Conservation (phyloP, 2,888 invertebrate species). For the Cyrtodaria siliqua region DNA sequence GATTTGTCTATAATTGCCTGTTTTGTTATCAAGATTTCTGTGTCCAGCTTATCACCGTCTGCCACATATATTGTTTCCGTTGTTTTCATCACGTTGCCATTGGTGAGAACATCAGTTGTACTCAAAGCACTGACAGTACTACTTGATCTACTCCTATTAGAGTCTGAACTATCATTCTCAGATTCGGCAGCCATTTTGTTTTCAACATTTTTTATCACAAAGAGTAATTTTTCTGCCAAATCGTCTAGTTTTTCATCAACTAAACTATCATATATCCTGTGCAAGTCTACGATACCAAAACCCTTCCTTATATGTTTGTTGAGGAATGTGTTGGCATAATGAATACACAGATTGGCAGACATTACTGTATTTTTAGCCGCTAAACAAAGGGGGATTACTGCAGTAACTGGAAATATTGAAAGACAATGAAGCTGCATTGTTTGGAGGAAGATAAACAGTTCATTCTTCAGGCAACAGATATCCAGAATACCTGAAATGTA, state of each 20-base stretch:
- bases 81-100: no score
- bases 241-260: constrained; percentile 28
- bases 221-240: constrained; percentile 33
- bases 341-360: constrained; percentile 60
- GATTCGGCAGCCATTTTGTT: constrained; percentile 33
- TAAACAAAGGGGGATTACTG: constrained; percentile 54
- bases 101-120: neutral
- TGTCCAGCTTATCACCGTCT: neutral
- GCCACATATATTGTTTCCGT: no score
- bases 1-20: neutral
- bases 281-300: constrained; percentile 39
- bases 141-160: constrained; percentile 54
- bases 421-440: constrained; percentile 69
- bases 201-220: constrained; percentile 37
- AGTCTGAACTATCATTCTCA: constrained; percentile 37
- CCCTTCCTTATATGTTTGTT: constrained; percentile 47
- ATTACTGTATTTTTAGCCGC: constrained; percentile 42
- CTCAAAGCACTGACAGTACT: constrained; percentile 39
- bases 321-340: constrained; percentile 50
- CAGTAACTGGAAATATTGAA: constrained; percentile 65
- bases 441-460: constrained; percentile 73
- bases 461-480: constrained; percentile 58
- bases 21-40: neutral
- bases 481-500: constrained; percentile 68
- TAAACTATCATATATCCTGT: constrained; percentile 43